Base-by-base conservation (phyloP, 2,113 vertebrate genomes). In the Murina feae region DNA sequence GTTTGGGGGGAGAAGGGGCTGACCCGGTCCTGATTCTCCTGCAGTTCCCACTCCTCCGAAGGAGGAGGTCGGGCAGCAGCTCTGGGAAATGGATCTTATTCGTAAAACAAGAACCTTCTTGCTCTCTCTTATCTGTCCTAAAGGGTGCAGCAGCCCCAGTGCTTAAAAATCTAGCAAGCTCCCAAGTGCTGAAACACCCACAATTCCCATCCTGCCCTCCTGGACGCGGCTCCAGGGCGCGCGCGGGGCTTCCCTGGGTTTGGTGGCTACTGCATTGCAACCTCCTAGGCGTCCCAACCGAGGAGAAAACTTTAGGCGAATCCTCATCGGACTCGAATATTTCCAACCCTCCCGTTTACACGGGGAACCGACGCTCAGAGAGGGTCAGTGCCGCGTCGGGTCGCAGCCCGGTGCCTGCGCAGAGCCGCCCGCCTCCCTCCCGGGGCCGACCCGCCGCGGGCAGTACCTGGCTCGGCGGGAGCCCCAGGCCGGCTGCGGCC, bases 381-480 rank as follows among this genome's bases (percentile, higher is more conserved):
- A 44, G 25, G 13, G 1, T 17, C 63, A 1, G 47, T 1, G 88
- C 49, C 17, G 25, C 21, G 6, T 44, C 9, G 5, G 7, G 51
- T 28, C 17, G 12, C 9, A 71, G 53, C 23, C 32, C 2, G 6
- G 71, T 4, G 14, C 58, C 11, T 2, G 28, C 53, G 44, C 7
- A 12, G 55, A 39, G 39, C 60, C 68, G 13, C 88, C 58, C 55
- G 32, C 79, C 37, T 32, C 74, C 83, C 91, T n/a, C 90, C 93
- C 90, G 28, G 49, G 47, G 60, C 60, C 21, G 42, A 49, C 32
- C 53, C 0, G 7, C 39, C 13, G 6, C 28, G 7, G 37, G 37
- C 18, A 32, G 85, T 97, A 97, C 97, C 97, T 97, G 94, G 90
- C 74, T 95, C 72, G 60, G 81, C 42, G n/a, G 23, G 71, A 78